Base-by-base conservation (phyloP, 2,888 invertebrate species). In the Allolobophora icterica region DNA sequence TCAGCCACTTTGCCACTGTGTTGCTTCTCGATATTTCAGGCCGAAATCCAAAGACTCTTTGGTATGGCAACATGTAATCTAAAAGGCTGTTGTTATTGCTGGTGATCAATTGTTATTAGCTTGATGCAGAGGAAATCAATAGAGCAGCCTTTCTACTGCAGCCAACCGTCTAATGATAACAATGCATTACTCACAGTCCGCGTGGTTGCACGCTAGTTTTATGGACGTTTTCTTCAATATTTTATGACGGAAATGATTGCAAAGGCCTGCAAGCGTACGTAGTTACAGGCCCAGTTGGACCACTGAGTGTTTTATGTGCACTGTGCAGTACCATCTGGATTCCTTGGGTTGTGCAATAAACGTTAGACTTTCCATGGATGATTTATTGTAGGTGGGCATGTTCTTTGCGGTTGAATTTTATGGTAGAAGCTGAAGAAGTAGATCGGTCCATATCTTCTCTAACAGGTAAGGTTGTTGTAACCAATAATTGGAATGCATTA, bases 51-150 rank as follows among this genome's bases (percentile, higher is more conserved):
- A 71, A 71, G 17, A n/a, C 71, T n/a, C 30, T 71, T 71, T n/a
- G 0, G n/a, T 71, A n/a, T 71, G 71, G 71, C 71, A 71, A 52
- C 71, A 71, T 71, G 71, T 17, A 71, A 71, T 71, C 30, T 71
- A 71, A 71, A 71, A n/a, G 30, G n/a, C 11, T 71, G n/a, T 71
- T 71, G 71, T n/a, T 71, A 71, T 71, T 71, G n/a, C 71, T n/a
- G 71, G 71, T 71, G 71, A 71, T 71, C 71, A 71, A n/a, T n/a
- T 71, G 71, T 71, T n/a, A 71, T 71, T 71, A n/a, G 71, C 71
- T 13, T 13, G 30, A 71, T n/a, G 71, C n/a, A 71, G 71, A 71
- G 71, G 71, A 71, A n/a, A 71, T 71, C 71, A 71, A 71, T 71
- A 71, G 71, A 58, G 4, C 71, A 30, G 71, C 30, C n/a, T n/a